Base-by-base conservation (phyloP, 2,888 invertebrate species). In the Ptychoptera contaminata region DNA sequence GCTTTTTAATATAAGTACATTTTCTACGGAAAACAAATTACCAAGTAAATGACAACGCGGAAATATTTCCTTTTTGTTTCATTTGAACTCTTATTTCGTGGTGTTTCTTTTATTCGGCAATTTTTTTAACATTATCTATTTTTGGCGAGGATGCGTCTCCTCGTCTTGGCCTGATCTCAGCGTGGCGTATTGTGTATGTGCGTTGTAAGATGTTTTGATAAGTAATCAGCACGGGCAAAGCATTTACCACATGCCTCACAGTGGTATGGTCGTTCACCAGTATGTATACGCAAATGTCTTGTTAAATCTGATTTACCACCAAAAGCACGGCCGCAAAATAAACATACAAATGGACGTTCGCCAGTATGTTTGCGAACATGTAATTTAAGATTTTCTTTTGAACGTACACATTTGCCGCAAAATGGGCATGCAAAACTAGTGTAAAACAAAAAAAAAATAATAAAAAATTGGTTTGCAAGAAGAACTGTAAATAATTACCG, bases 221-320 rank as follows among this genome's bases (percentile, higher is more conserved):
- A 75, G 59, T 90, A 90, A 63, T 90, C 88, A 44, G 88, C 88
- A 43, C 88, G 73, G 23, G 88, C 88, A 66, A 90, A 90, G 63
- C 87, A 87, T 66, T 88, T 88, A 52, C 87, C 88, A 65, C 88
- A 90, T 63, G 87, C 86, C 65, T 88, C 87, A 68, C 88, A 90
- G 62, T 87, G 87, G 65, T 88, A 90, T 31, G 88, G 88, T 48
- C 88, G 70, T 65, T 88, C 88, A 35, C 88, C 88, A 10, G 88
- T 88, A 62, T 88, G 88, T 51, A 88, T 88, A 51, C 88, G 76
- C 50, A 88, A 70, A 62, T 88, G 88, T 29, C 87, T 77, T 14
- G 87, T 88, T 54, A 88, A 67, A 59, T 88, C 87, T 58, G 85
- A 85, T 64, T 88, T 88, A 23, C 87, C 87, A 5, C 88, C 87